phyloP scores from a whole-genome alignment of 2,888 invertebrate genomes.

The Phaedon cochleariae region DNA sequence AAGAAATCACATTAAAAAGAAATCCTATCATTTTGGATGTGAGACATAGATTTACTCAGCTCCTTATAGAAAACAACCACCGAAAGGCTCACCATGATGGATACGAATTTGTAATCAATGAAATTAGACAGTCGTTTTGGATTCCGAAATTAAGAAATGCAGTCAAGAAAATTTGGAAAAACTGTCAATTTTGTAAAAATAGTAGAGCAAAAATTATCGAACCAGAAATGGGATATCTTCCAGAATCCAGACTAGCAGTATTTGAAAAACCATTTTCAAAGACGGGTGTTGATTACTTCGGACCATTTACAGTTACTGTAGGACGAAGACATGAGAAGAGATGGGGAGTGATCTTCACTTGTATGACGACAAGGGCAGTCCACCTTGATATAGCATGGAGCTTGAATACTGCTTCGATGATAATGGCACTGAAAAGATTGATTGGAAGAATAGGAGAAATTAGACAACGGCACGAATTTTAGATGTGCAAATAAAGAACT shows the following conservation, averaged over 20 bases:
- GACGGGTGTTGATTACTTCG: background rate
- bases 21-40: background rate
- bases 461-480: constrained; percentile 19
- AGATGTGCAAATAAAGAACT: constrained; percentile 11
- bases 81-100: constrained; percentile 2
- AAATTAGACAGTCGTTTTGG: constrained; percentile 9
- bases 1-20: background rate
- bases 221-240: constrained; percentile 10
- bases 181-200: constrained; percentile 5
- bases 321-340: constrained; percentile 5
- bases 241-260: background rate
- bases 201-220: background rate
- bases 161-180: constrained; percentile 12
- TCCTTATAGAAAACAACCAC: constrained; percentile 6
- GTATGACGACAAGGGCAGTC: constrained; percentile 7
- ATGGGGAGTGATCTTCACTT: constrained; percentile 11
- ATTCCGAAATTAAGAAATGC: constrained; percentile 1
- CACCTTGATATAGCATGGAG: constrained; percentile 11
- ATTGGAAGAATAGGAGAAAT: constrained; percentile 12
- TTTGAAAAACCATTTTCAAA: constrained; percentile 1
- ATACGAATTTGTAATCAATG: constrained; percentile 7
- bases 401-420: constrained; percentile 14
- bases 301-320: background rate
- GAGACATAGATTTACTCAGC: constrained; percentile 5
- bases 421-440: constrained; percentile 5